phyloP scores from a whole-genome alignment of 53 echinoderm and acorn worm genomes.

The Henricia sp. region DNA sequence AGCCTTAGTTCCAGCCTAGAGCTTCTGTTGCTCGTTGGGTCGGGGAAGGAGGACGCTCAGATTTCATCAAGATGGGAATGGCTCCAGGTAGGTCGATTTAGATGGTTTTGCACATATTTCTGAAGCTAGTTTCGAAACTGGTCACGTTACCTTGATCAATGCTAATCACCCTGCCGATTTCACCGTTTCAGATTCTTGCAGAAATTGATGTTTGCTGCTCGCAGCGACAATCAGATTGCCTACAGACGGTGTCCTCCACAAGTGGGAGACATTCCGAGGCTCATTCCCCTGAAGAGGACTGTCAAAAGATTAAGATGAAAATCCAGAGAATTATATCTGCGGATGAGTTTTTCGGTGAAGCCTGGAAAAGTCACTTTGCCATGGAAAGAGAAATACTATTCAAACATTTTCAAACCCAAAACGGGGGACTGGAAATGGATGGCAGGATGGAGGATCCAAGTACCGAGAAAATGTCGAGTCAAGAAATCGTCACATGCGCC shows the following conservation, averaged over 20 bases:
- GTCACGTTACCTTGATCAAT: not conserved
- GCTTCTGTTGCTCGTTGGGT: conserved; percentile 8
- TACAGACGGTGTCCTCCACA: conserved; percentile 7
- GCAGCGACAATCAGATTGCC: not conserved
- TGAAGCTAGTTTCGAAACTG: not conserved
- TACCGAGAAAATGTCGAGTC: not conserved
- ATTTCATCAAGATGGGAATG: conserved; percentile 5
- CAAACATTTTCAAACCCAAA: not conserved
- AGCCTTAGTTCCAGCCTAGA: conserved; percentile 30
- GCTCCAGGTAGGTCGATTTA: conserved; percentile 1
- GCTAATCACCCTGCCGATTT: not conserved
- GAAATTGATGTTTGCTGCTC: conserved; percentile 34
- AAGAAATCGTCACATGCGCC: not conserved
- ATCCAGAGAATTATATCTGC: not conserved
- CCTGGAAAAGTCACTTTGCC: not conserved
- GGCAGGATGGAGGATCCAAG: conserved; percentile 5
- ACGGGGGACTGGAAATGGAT: conserved; percentile 12
- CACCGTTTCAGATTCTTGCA: conserved; percentile 2
- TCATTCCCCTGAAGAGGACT: too few relatives aligned
- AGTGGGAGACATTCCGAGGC: too few relatives aligned
- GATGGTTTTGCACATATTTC: not conserved
- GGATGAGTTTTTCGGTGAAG: conserved; percentile 1
- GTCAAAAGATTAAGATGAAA: not conserved
- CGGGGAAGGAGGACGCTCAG: not conserved
- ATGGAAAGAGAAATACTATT: conserved; percentile 11